Evolutionary conservation across 2,888 invertebrate genomes (phyloP).

Genomic region (Cosmorhoe ocellata): DNA sequence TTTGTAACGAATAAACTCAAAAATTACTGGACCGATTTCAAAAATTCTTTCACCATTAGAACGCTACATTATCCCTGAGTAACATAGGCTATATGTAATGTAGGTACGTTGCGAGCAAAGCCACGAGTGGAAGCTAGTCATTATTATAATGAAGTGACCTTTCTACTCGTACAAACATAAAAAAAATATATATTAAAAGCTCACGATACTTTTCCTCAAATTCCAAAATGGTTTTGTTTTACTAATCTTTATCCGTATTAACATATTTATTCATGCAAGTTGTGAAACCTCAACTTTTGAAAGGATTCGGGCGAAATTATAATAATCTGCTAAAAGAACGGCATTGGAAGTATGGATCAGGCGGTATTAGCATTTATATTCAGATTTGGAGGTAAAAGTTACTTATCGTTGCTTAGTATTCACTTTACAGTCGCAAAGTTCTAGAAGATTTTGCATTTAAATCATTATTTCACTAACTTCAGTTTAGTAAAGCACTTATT

Average conservation of each 20-base stretch:
- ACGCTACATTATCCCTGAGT: too few species aligned
- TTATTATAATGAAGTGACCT: too few species aligned
- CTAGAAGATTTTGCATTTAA: constrained; percentile 25
- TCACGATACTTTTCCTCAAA: background rate
- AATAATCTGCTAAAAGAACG: constrained; percentile 74
- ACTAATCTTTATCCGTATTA: constrained; percentile 17
- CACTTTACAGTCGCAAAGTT: constrained; percentile 38
- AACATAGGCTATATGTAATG: too few species aligned
- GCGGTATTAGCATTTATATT: constrained; percentile 76
- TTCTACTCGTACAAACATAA: too few species aligned
- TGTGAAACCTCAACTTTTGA: constrained; percentile 60
- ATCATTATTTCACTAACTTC: constrained; percentile 11
- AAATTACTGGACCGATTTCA: too few species aligned
- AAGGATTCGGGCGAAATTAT: constrained; percentile 74
- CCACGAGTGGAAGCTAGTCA: too few species aligned
- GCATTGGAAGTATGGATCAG: constrained; percentile 76
- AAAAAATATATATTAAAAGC: too few species aligned
- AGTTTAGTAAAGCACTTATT: background rate
- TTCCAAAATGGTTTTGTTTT: background rate
- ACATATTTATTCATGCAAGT: constrained; percentile 65
- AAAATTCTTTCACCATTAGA: too few species aligned
- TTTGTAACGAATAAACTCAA: too few species aligned
- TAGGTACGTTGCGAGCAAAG: too few species aligned
- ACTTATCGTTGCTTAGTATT: constrained; percentile 66
- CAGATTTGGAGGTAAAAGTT: constrained; percentile 70